Evolutionary conservation across 2,888 invertebrate species (phyloP).

Genomic region (Tortricodes alternella): DNA sequence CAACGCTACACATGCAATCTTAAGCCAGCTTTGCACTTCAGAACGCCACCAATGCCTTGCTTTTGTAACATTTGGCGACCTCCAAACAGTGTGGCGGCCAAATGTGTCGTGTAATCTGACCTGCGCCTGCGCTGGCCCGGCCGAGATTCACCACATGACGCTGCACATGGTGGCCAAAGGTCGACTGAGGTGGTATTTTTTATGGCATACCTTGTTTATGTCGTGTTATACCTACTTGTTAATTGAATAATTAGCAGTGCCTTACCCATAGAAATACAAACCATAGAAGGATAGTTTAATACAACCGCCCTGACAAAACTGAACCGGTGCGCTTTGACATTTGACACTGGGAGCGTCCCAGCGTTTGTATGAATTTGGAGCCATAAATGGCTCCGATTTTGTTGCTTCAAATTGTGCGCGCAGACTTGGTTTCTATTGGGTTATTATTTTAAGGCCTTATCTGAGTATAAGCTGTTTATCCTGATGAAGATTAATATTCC

Average conservation of each 20-base stretch:
- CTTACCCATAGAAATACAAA: too few relatives aligned
- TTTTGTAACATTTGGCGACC: constrained; percentile 66
- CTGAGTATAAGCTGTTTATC: too few relatives aligned
- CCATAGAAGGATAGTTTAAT: too few relatives aligned
- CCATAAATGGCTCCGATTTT: too few relatives aligned
- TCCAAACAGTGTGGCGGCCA: constrained; percentile 65
- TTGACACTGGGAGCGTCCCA: too few relatives aligned
- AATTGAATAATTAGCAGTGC: constrained; percentile 6
- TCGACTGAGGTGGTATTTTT: constrained; percentile 73
- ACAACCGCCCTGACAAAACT: too few relatives aligned
- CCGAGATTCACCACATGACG: constrained; percentile 72
- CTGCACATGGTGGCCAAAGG: constrained; percentile 71
- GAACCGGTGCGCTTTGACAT: too few relatives aligned
- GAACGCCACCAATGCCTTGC: constrained; percentile 58
- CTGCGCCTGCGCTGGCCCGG: constrained; percentile 56
- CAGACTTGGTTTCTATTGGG: too few relatives aligned
- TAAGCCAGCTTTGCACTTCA: constrained; percentile 54
- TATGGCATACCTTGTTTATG: constrained; percentile 57
- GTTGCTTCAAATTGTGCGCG: too few relatives aligned
- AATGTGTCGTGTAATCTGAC: constrained; percentile 72
- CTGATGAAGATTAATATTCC: too few relatives aligned
- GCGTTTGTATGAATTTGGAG: too few relatives aligned
- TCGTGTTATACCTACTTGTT: constrained; percentile 36
- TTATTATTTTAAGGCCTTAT: too few relatives aligned
- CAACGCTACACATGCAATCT: constrained; percentile 38